These are phyloP conservation scores for Lochmaea capreae DNA, from an alignment of 2,888 invertebrate species.

Conservation along the genomic window DNA sequence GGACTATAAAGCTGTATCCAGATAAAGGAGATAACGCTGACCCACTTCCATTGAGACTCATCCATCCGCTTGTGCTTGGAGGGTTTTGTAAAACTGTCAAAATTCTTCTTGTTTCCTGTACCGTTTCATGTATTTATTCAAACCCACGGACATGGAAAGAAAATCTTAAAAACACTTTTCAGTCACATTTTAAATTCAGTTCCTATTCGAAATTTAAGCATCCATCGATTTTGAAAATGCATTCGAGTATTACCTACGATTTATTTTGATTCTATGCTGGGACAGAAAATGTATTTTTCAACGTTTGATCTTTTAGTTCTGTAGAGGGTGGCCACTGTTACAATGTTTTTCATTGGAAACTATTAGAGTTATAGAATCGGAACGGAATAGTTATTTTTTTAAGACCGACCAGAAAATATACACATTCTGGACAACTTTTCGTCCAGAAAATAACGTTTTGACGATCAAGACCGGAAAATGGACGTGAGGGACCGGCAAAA, in stretches of 20 bases:
- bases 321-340: not conserved
- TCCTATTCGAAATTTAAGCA: not conserved
- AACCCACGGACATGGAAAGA: constrained; percentile 7
- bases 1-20: not conserved
- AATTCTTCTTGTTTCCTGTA: constrained; percentile 10
- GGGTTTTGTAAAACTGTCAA: constrained; percentile 16
- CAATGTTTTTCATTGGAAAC: too few species aligned
- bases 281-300: not conserved
- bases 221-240: not conserved
- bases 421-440: too few species aligned
- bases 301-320: not conserved
- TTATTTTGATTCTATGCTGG: constrained; percentile 11
- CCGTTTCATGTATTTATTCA: constrained; percentile 18
- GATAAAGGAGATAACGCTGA: not conserved
- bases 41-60: constrained; percentile 16
- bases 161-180: constrained; percentile 15
- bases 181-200: not conserved
- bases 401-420: too few species aligned
- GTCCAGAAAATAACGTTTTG: too few species aligned
- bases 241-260: not conserved
- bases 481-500: too few species aligned
- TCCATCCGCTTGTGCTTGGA: constrained; percentile 12
- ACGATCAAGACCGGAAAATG: too few species aligned
- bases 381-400: too few species aligned
- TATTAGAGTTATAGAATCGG: too few species aligned